Percentiles rank a stretch among this genome's conserved stretches.
Conservation (phyloP, 2,113 vertebrate genomes). For the Epinephelus fuscoguttatus region DNA sequence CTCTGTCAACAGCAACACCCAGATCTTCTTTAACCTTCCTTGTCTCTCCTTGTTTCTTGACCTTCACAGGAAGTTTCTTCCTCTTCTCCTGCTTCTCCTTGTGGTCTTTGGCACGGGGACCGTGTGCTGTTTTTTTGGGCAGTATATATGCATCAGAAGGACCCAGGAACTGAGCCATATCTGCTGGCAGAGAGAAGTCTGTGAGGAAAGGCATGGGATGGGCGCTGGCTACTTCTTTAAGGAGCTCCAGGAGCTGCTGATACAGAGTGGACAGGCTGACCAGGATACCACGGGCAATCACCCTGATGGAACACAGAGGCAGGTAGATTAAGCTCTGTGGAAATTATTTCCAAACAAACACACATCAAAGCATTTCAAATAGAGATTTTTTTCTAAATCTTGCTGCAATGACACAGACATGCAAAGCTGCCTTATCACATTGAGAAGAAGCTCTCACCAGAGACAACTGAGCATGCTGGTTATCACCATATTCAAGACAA, state of each 20-base stretch:
- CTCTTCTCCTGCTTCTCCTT: not conserved
- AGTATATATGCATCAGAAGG: slow-evolving; percentile 52
- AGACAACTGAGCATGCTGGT: slow-evolving; percentile 91
- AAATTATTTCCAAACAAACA: not conserved
- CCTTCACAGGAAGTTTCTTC: not conserved
- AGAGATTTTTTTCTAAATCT: too few relatives aligned
- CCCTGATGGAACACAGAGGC: slow-evolving; percentile 79
- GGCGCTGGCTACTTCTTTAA: slow-evolving; percentile 82
- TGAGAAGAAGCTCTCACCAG: slow-evolving; percentile 84
- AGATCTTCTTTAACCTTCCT: slow-evolving; percentile 61
- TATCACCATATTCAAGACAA: slow-evolving; percentile 90
- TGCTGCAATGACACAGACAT: not conserved
- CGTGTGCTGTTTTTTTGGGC: not conserved
- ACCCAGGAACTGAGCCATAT: slow-evolving; percentile 86
- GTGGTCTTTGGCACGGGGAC: not conserved
- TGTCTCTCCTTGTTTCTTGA: accelerated
- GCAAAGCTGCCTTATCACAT: not conserved
- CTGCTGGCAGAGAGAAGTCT: slow-evolving; percentile 87
- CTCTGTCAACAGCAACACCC: slow-evolving; percentile 70
- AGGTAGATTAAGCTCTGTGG: not conserved
- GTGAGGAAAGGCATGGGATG: slow-evolving; percentile 89
- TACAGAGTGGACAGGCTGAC: slow-evolving; percentile 87
- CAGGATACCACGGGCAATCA: slow-evolving; percentile 88
- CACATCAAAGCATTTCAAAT: not conserved
- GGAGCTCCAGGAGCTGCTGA: slow-evolving; percentile 71